These are phyloP conservation scores for Polyergus mexicanus DNA, from an alignment of 1,140 invertebrate genomes.

Conservation along the genomic window DNA sequence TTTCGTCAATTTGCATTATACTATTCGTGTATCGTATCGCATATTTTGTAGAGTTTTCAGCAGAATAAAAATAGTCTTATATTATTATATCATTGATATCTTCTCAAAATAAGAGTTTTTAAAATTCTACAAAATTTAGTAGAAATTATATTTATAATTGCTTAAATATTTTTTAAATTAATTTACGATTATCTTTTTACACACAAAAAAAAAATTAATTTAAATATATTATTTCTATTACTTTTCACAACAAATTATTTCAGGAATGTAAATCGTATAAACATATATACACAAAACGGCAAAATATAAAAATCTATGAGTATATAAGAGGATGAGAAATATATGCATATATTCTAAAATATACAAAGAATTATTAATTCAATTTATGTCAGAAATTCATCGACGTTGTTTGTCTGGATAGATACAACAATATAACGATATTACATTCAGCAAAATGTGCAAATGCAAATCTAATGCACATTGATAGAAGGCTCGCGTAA, in stretches of 20 bases:
- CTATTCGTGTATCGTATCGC: neutral
- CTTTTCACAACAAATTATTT: neutral
- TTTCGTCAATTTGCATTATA: neutral
- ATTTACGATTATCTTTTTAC: neutral
- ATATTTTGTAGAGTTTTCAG: neutral
- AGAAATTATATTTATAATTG: neutral
- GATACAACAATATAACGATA: neutral
- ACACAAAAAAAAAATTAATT: slow-evolving; percentile 7
- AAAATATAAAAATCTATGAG: slow-evolving; percentile 7
- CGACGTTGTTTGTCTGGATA: neutral
- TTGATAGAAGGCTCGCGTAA: neutral
- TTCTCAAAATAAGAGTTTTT: neutral
- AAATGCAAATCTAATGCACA: slow-evolving; percentile 11
- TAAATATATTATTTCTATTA: neutral
- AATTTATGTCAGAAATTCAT: neutral
- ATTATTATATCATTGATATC: neutral
- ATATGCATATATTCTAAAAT: neutral
- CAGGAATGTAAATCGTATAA: neutral
- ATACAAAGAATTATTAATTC: neutral
- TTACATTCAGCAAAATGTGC: slow-evolving; percentile 11
- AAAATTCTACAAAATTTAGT: neutral
- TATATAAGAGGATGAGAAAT: neutral
- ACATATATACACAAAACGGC: neutral
- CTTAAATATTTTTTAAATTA: neutral
- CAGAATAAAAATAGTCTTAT: neutral